Conservation (phyloP, 2,797 vertebrate species). For the Gypaetus barbatus region DNA sequence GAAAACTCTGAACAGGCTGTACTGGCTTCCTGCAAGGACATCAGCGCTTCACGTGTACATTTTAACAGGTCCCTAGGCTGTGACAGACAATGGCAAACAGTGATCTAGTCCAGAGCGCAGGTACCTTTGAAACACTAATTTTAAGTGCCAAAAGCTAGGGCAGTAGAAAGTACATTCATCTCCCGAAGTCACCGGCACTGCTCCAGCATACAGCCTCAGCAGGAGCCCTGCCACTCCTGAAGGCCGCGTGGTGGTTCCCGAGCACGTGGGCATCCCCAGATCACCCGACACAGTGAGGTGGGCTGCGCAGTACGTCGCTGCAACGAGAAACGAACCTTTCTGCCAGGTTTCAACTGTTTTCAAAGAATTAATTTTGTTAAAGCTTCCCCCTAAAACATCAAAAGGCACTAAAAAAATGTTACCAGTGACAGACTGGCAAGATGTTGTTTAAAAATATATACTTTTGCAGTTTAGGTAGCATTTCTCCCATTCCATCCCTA, state of each 20-base stretch:
- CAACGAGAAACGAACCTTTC: not conserved
- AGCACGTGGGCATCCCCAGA: rapidly evolving
- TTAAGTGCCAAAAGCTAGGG: no score
- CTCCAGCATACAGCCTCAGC: rapidly evolving
- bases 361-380: not conserved
- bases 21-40: rapidly evolving
- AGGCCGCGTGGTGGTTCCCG: rapidly evolving
- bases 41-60: not conserved
- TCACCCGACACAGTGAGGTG: rapidly evolving
- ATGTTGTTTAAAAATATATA: not conserved
- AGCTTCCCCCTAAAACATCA: not conserved
- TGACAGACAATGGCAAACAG: not conserved
- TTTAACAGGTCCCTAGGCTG: not conserved
- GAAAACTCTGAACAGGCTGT: not conserved
- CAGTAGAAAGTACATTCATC: rapidly evolving
- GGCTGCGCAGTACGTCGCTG: rapidly evolving
- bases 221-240: rapidly evolving
- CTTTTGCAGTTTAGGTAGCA: not conserved
- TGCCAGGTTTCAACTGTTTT: no score
- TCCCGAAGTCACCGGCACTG: rapidly evolving
- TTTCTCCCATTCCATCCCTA: not conserved
- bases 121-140: rapidly evolving
- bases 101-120: rapidly evolving
- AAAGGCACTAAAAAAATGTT: constrained; percentile 1
- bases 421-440: not conserved